Evolutionary conservation across 2,113 vertebrate genomes (phyloP).

Genomic region (Propithecus coquereli): DNA sequence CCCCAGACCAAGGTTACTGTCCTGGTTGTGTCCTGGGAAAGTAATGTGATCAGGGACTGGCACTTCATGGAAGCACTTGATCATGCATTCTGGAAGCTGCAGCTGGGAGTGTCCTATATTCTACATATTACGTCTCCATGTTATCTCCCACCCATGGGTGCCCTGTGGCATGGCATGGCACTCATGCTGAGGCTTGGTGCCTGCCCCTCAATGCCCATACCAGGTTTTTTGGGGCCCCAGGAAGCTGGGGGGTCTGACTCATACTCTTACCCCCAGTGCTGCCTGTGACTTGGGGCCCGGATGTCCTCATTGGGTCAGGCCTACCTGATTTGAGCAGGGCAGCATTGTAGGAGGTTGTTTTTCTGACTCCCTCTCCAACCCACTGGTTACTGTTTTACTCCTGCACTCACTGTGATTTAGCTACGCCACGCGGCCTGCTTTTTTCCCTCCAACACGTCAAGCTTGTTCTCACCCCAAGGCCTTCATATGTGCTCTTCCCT

Average conservation of each 20-base stretch:
- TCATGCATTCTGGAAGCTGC: neutral
- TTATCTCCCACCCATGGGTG: neutral
- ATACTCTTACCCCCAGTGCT: conserved; percentile 14
- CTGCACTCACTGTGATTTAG: neutral
- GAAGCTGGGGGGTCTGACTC: conserved; percentile 59
- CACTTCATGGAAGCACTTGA: neutral
- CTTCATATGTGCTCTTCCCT: neutral
- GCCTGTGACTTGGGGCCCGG: conserved; percentile 17
- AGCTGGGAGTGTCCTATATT: neutral
- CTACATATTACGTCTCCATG: neutral
- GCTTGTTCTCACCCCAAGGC: neutral
- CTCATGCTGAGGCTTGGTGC: neutral
- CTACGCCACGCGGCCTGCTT: neutral
- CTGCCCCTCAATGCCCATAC: neutral
- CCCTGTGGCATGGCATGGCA: neutral
- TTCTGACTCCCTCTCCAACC: neutral
- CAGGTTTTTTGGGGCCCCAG: conserved; percentile 33
- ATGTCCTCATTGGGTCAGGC: conserved; percentile 46
- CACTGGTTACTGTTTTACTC: neutral
- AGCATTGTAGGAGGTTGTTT: neutral
- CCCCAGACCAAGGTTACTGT: neutral
- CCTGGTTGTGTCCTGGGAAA: neutral
- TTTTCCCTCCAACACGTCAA: neutral
- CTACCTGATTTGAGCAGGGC: neutral
- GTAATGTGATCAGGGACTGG: neutral